Conservation (phyloP, 2,113 vertebrate species). For the Hoplias malabaricus region DNA sequence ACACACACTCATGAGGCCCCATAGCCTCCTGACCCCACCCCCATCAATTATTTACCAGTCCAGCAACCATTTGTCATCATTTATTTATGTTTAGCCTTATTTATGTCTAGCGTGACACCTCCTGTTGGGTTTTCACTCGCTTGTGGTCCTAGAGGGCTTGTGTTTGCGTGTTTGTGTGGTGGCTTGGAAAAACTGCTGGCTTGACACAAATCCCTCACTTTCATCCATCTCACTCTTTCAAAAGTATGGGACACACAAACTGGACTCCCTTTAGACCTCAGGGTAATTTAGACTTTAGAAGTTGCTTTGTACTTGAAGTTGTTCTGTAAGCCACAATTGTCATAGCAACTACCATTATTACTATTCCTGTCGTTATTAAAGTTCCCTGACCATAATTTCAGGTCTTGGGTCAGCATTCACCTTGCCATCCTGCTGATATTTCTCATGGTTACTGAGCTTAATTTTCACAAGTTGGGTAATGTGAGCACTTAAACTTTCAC, state of each 20-base stretch:
- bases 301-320: background rate
- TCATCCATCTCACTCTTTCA: background rate
- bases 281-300: background rate
- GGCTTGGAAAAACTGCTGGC: background rate
- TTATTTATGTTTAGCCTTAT: constrained; percentile 53
- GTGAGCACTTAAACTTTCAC: background rate
- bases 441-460: background rate
- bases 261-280: background rate
- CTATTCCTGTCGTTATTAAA: background rate
- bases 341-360: background rate
- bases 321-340: background rate
- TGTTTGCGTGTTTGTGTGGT: background rate
- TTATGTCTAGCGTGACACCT: constrained; percentile 27
- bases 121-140: constrained; percentile 25
- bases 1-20: background rate
- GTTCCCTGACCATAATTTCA: background rate
- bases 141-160: background rate
- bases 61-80: constrained; percentile 31
- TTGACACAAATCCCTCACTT: background rate
- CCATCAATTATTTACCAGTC: constrained; percentile 36
- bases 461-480: background rate
- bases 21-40: background rate
- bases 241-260: background rate
- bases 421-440: background rate
- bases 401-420: background rate